Conservation (phyloP, 2,797 vertebrate genomes). For the Sebastes vulpes region DNA sequence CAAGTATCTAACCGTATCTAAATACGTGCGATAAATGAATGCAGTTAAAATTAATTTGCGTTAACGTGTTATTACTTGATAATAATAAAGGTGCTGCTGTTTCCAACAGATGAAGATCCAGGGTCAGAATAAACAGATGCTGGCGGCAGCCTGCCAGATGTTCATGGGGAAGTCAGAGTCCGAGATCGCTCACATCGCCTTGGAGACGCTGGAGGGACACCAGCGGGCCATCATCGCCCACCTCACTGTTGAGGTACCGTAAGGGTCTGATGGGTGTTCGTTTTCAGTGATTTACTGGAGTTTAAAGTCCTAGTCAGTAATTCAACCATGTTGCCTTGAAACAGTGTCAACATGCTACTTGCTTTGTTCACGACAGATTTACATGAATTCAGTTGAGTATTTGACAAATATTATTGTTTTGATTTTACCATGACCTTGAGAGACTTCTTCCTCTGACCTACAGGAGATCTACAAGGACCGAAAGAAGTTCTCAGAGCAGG, state of each 20-base stretch:
- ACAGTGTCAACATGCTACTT: neutral
- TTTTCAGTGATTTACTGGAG: neutral
- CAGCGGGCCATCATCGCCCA: constrained; percentile 96
- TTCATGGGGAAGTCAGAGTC: constrained; percentile 93
- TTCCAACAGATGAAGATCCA: constrained; percentile 93
- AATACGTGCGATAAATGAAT: too few relatives aligned
- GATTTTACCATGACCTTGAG: neutral
- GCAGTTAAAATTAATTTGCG: too few relatives aligned
- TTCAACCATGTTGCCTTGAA: neutral
- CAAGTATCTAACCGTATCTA: too few relatives aligned
- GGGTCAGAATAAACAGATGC: constrained; percentile 96
- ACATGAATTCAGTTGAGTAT: neutral
- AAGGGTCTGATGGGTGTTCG: neutral
- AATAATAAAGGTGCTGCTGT: neutral
- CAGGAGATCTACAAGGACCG: constrained; percentile 97
- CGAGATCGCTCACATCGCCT: constrained; percentile 92
- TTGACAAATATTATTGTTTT: neutral
- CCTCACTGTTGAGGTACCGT: constrained; percentile 92
- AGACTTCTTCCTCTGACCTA: neutral
- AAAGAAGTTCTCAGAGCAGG: constrained; percentile 95
- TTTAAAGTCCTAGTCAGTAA: neutral
- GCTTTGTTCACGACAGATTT: neutral
- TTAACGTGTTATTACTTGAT: neutral
- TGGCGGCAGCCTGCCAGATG: constrained; percentile 95
- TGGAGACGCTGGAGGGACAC: constrained; percentile 94